A percentile compares a stretch with the other conserved stretches of the same genome.
phyloP scores from a whole-genome alignment of 1,140 invertebrate species.

The Musca vetustissima region DNA sequence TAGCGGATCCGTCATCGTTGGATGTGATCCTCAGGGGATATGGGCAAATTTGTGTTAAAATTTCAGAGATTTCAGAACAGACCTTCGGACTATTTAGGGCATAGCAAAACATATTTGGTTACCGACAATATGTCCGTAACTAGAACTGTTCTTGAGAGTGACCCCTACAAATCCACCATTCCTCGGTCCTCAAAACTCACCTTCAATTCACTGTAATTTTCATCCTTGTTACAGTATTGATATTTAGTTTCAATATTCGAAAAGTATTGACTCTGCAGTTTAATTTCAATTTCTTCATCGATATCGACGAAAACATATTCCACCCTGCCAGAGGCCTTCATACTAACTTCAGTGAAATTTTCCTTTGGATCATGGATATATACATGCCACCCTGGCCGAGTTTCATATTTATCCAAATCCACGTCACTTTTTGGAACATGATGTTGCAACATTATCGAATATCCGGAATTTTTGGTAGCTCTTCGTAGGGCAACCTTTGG shows the following conservation, averaged over 20 bases:
- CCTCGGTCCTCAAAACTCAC: slow-evolving; percentile 31
- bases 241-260: slow-evolving; percentile 37
- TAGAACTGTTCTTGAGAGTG: too few relatives aligned
- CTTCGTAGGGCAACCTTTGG: slow-evolving; percentile 53
- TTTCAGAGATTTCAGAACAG: too few relatives aligned
- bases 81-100: too few relatives aligned
- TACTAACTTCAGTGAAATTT: slow-evolving; percentile 52
- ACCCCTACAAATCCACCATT: too few relatives aligned
- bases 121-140: too few relatives aligned
- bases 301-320: slow-evolving; percentile 55
- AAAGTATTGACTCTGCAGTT: slow-evolving; percentile 53
- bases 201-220: slow-evolving; percentile 48
- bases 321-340: slow-evolving; percentile 50
- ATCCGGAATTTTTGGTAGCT: slow-evolving; percentile 41
- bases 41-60: too few relatives aligned
- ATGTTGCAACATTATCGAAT: slow-evolving; percentile 44
- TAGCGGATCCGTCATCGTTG: too few relatives aligned
- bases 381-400: slow-evolving; percentile 46
- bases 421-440: slow-evolving; percentile 26
- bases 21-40: too few relatives aligned
- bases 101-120: too few relatives aligned
- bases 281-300: slow-evolving; percentile 54
- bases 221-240: slow-evolving; percentile 33
- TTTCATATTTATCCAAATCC: slow-evolving; percentile 30
- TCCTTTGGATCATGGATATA: slow-evolving; percentile 50